Base-by-base conservation (phyloP, 2,888 invertebrate species). In the Lysandra coridon region DNA sequence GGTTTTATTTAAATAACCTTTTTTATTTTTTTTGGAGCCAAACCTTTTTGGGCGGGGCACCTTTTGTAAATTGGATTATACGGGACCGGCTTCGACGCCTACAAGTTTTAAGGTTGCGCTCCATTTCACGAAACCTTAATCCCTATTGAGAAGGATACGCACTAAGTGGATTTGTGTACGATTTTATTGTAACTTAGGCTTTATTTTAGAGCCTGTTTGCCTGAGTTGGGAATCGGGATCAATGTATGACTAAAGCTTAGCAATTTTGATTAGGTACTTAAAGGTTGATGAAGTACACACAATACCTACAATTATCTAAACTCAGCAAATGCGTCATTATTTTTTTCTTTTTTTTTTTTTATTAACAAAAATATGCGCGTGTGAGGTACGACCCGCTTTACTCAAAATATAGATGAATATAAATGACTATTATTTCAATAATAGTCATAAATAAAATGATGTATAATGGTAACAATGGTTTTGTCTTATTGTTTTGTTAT, bases 1-100 rank as follows among this genome's bases (percentile, higher is more conserved):
- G 91, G 88, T 92, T 92, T 93, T 94, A 92, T 94, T 93, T 93
- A 94, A 94, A 93, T 93, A 93, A 90, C 89, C 87, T 86, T 84
- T 83, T 83, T 82, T 85, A 87, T 88, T 89, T 89, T 88, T 87
- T 88, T 85, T 84, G 85, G 84, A 86, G 86, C 88, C 87, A 87
- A 87, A 88, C 88, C 88, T 88, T 91, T 91, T 89, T 89, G 88
- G 87, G 85, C 86, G 85, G 85, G 60, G 30, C 89, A 89, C 91
- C 91, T 93, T 92, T 93, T 92, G 88, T 93, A 91, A 79, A 93
- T 92, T 92, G 92, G 91, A 87, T 83, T 88, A 89, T 87, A 87
- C 88, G 87, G 85, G 85, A 84, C 84, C 83, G 83, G 84, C 87
- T 86, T 88, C 85, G 87, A 86, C 87, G 87, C 86, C 85, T 86